Conservation (phyloP, 2,888 invertebrate genomes). For the Molorchus minor region DNA sequence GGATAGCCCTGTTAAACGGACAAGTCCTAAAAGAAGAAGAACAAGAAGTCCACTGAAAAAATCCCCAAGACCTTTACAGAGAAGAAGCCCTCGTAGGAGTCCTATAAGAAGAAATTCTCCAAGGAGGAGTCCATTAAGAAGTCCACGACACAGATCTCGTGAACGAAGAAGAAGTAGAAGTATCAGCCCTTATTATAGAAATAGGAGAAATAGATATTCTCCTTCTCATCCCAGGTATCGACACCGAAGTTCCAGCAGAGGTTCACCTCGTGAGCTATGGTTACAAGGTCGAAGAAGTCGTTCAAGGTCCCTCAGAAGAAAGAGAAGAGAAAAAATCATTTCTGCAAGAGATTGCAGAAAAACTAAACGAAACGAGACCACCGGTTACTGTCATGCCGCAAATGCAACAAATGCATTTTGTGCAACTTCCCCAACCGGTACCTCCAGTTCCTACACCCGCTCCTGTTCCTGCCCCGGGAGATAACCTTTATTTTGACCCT, state of each 20-base stretch:
- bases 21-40: conserved; percentile 22
- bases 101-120: conserved; percentile 22
- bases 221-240: background rate
- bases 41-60: conserved; percentile 24
- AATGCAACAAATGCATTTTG: conserved; percentile 6
- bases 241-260: conserved; percentile 3
- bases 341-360: conserved; percentile 58
- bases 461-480: conserved; percentile 39
- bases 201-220: conserved; percentile 19
- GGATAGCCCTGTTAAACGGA: background rate
- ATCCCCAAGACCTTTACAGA: background rate
- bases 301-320: conserved; percentile 29
- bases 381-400: conserved; percentile 12
- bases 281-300: conserved; percentile 27
- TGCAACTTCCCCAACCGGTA: conserved; percentile 2
- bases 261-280: conserved; percentile 4
- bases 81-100: conserved; percentile 23
- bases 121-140: conserved; percentile 6
- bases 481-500: conserved; percentile 9
- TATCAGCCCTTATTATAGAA: conserved; percentile 26
- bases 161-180: conserved; percentile 28
- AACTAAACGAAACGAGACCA: conserved; percentile 48
- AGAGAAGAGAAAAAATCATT: conserved; percentile 52
- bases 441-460: conserved; percentile 34
- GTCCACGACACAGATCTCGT: conserved; percentile 18